Evolutionary conservation across 2,888 invertebrate species (phyloP).

Genomic region (Euphydryas editha): DNA sequence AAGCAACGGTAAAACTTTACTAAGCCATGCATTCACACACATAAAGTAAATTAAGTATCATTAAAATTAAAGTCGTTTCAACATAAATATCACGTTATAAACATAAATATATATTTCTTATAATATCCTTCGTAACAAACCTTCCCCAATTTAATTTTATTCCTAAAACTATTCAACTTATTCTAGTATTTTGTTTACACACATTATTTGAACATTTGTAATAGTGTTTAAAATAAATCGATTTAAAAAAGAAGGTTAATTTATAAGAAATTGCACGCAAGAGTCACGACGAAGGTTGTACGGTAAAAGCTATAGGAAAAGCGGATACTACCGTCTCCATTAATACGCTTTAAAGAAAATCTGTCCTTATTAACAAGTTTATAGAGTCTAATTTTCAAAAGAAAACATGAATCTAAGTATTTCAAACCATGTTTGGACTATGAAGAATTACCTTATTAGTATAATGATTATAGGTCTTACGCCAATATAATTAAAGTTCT

Average conservation of each 20-base stretch:
- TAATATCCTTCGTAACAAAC: too few species aligned
- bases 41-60: too few species aligned
- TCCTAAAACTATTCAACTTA: not conserved
- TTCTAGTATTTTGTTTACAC: not conserved
- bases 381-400: slow-evolving; percentile 4
- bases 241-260: slow-evolving; percentile 17
- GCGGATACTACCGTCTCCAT: slow-evolving; percentile 15
- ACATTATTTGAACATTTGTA: not conserved
- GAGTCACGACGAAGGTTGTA: slow-evolving; percentile 29
- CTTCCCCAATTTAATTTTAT: too few species aligned
- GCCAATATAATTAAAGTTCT: not conserved
- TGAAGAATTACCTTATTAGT: slow-evolving; percentile 3
- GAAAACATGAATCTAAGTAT: not conserved
- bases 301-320: slow-evolving; percentile 37
- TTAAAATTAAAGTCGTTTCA: too few species aligned
- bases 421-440: slow-evolving; percentile 4
- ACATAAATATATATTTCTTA: too few species aligned
- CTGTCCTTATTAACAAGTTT: not conserved
- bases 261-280: slow-evolving; percentile 25
- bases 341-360: not conserved
- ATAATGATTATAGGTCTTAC: not conserved
- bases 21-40: too few species aligned
- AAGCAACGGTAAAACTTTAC: too few species aligned
- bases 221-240: not conserved
- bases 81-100: too few species aligned